Percentiles rank a stretch among this genome's conserved stretches.
Evolutionary conservation across 1,140 invertebrate species (phyloP).

Genomic region (Temnothorax nylanderi): DNA sequence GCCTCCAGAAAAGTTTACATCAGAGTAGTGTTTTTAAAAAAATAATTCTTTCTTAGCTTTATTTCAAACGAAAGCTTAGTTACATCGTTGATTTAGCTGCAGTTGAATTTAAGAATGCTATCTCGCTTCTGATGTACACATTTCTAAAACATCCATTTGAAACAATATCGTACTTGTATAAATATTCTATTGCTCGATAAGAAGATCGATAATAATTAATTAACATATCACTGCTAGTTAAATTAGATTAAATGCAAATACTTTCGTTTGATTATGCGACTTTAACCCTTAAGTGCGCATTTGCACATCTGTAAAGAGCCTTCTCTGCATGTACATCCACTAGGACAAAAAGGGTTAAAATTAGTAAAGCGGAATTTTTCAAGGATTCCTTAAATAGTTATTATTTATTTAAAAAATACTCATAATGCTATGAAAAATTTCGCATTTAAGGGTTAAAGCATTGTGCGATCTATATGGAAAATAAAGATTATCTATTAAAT

Average conservation of each 20-base stretch:
- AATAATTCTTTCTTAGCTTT: not conserved
- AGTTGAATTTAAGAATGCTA: not conserved
- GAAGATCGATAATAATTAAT: constrained; percentile 6
- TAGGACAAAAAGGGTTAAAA: too few species aligned
- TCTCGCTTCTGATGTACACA: not conserved
- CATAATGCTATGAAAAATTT: too few species aligned
- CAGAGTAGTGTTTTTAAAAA: not conserved
- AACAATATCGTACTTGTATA: not conserved
- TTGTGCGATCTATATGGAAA: not conserved
- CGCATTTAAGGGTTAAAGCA: not conserved
- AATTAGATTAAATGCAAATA: not conserved
- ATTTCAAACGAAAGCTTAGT: not conserved
- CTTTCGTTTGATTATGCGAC: not conserved
- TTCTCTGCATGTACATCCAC: too few species aligned
- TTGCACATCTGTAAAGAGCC: too few species aligned
- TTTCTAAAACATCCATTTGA: not conserved
- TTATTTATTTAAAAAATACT: too few species aligned
- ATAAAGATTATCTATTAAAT: constrained; percentile 26
- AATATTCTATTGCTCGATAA: not conserved
- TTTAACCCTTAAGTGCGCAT: not conserved
- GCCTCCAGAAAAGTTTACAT: not conserved
- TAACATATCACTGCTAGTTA: not conserved
- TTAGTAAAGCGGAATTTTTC: too few species aligned
- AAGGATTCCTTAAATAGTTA: too few species aligned
- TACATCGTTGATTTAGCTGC: not conserved